Percentiles rank a stretch among this genome's conserved stretches.
phyloP scores from a whole-genome alignment of 2,797 vertebrate species.

The Delichon dasypus region DNA sequence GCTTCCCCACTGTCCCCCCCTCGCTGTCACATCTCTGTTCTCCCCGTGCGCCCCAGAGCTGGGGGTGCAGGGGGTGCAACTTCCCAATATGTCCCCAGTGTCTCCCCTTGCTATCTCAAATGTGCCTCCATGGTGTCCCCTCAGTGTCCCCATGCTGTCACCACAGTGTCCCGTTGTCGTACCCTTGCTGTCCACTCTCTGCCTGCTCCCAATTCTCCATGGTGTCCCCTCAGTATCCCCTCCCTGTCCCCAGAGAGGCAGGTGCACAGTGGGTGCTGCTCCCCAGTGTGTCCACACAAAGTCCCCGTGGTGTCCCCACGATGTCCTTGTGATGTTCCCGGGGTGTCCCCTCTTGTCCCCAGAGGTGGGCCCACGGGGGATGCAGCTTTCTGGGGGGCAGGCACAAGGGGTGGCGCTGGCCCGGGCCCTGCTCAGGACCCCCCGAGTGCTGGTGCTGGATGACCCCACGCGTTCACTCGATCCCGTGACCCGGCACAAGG shows the following conservation, averaged over 20 bases:
- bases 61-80: neutral
- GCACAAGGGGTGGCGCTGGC: neutral
- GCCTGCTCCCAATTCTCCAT: neutral
- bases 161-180: neutral
- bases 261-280: neutral
- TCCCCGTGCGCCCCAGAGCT: neutral
- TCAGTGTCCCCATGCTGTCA: neutral
- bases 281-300: rapidly evolving
- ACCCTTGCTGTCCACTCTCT: neutral
- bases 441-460: neutral
- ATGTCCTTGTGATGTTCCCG: neutral
- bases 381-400: neutral
- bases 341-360: neutral
- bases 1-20: neutral
- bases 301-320: neutral
- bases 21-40: neutral
- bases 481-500: neutral
- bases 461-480: neutral
- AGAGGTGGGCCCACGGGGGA: neutral
- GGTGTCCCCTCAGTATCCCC: neutral
- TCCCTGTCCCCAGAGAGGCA: rapidly evolving
- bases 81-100: neutral
- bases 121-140: neutral
- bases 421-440: neutral
- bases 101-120: neutral